Evolutionary conservation across 2,113 vertebrate genomes (phyloP), one percentile per base, ranked within the genome.

Genomic region (Solenodon paradoxus): DNA sequence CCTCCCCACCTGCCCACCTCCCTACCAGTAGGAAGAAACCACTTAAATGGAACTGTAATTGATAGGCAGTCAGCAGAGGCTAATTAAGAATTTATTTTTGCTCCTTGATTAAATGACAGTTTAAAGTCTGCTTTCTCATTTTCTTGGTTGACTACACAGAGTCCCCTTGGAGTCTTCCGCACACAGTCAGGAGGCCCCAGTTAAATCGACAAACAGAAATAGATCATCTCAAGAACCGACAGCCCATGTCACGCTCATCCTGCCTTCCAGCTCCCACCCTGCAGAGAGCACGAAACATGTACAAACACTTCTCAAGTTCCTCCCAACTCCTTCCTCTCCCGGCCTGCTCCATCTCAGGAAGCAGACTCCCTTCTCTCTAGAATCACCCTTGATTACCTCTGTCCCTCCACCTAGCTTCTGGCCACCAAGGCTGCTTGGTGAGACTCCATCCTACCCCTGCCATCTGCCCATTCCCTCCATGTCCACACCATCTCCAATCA

Each of bases 81-180:
- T 96, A 89, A 95, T 97, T 97, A 96, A 96, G 97, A 90, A 96
- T 91, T 95, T 93, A 84, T 92, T 96, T 93, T 88, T 77, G 75
- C 38, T 93, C 51, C 95, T 72, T 94, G 90, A 96, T 79, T 92
- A 91, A 96, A 90, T 92, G 95, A 96, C 92, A 77, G 53, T 81
- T 93, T 95, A 71, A 91, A 66, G 74, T 75, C 79, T 61, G 83
- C 59, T 95, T 93, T 97, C 93, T 95, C 74, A 49, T 90, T 95
- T 94, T 84, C 88, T 94, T 49, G 61, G 75, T 88, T 75, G 90
- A 71, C 88, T 94, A 87, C 94, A 90, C 80, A 75, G 71, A 80
- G 63, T 38, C 17, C 86, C 84, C 87, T n/a, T 35, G 53, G 90
- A 88, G 88, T 82, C 74, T 88, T 74, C 86, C 2, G 22, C 26